Base-by-base conservation (phyloP, 2,888 invertebrate species). In the Cactoblastis cactorum region DNA sequence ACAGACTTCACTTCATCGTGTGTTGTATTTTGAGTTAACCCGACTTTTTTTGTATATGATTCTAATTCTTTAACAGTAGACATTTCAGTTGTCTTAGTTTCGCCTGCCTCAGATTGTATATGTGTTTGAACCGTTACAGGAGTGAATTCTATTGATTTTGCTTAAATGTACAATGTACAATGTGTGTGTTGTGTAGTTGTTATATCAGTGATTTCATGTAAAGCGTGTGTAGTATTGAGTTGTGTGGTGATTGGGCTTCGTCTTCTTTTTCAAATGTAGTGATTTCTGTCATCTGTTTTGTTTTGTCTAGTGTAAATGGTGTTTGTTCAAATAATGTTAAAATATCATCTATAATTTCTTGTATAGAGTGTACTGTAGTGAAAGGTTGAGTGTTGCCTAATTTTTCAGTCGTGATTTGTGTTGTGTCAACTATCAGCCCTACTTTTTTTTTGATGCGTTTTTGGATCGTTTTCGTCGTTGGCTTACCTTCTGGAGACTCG, bases 371-470 rank as follows among this genome's bases (percentile, higher is more conserved):
- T 58, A 85, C 77, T 2, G 80, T 59, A 52, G 79, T 69, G 65
- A 83, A 61, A 61, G 87, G 71, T 73, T 81, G 60, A 60, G 77
- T 83, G 35, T 83, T 81, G 53, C 83, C 80, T 67, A 86, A 85
- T 61, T 86, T 81, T 53, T 77, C 54, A 0, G 85, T 71, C 5
- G 56, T 63, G 68, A 78, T 59, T 51, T 78, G 50, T 2, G 87
- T 72, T 8, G 62, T 65, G 65, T 65, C 54, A 53, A 73, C 52
- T 61, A 63, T 53, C 14, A 66, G 49, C 54, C 68, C 68, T 33
- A 59, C 55, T 6, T 62, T 63, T 45, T 67, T 89, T 61, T 84
- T 88, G n/a, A 91, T 86, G 53, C 82, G 79, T 8, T 56, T 61
- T 0, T 56, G 63, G n/a, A 66, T 53, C 49, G 54, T 58, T 39